phyloP scores from a whole-genome alignment of 2,113 vertebrate genomes.

The Urocynchramus pylzowi region DNA sequence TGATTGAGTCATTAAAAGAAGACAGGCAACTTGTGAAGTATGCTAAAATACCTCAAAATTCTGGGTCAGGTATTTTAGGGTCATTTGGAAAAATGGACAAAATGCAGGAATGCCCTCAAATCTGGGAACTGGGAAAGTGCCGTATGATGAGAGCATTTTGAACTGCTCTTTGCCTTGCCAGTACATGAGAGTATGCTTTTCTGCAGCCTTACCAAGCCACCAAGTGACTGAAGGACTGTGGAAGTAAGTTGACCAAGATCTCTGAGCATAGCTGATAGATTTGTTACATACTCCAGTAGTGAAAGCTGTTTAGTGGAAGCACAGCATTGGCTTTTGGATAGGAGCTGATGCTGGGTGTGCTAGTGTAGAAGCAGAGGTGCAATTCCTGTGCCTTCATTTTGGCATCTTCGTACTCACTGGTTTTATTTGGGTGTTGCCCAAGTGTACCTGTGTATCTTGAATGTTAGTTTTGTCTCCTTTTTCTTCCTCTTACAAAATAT shows the following conservation, averaged over 20 bases:
- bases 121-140: background rate
- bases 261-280: background rate
- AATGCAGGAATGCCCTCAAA: background rate
- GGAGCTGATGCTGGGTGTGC: background rate
- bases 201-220: background rate
- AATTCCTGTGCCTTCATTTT: background rate
- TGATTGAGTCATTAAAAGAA: background rate
- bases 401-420: fast-evolving
- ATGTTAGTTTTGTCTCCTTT: background rate
- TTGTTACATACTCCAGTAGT: background rate
- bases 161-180: background rate
- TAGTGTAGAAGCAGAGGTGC: background rate
- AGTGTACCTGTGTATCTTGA: background rate
- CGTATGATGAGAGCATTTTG: background rate
- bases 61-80: background rate
- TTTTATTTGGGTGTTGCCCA: background rate
- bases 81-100: background rate
- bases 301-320: background rate
- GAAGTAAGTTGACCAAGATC: background rate
- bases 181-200: background rate
- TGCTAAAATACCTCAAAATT: background rate
- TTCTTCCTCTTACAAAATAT: background rate
- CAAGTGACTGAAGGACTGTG: background rate
- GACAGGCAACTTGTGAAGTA: background rate
- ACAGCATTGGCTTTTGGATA: background rate